Evolutionary conservation across 2,888 invertebrate genomes (phyloP), one percentile per base, ranked within the genome.

Genomic region (Rhimphoctona megacephalus): DNA sequence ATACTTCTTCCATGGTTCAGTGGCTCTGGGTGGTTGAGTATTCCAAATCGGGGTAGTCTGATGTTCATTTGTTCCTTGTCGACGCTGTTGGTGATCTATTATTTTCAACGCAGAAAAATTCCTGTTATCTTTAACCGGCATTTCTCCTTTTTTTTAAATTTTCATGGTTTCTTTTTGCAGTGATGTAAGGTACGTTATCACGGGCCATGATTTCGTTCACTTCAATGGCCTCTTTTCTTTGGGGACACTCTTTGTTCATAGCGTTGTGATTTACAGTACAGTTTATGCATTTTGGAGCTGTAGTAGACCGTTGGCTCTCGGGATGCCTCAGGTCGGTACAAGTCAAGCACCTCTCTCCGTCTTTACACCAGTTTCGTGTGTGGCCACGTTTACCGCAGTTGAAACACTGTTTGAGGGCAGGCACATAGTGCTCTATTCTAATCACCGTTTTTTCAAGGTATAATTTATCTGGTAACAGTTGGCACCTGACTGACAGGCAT

Each of bases 321-420:
- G 36, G 25, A 25, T 74, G 73, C 39, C 33, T 74, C 52, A 22
- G 33, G 5, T 57, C 22, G 1, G 57, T 39, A 8, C 57, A 74
- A 2, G 33, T 57, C 2, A 74, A 39, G 17, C 73, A 74, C 8
- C 57, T 39, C 25, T 54, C 73, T 39, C 52, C 19, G 11, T 49
- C 49, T 46, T 30, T 46, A 30, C 70, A 70, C 46, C 46, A 70
- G 4, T 70, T 74, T 17, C 87, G 6, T 85, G 87, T 8, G 85
- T 74, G 64, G 2, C 67, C 67, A 22, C 43, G 22, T 36, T 67
- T 67, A 2, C 67, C 67, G 22, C 67, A 67, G n/a, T 64, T 64
- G 19, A 30, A 64, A 4, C 64, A 33, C 5, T 64, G 64, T 43
- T 43, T 67, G 22, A 67, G n/a, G 11, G 43, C 67, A 11, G 67